These are phyloP conservation scores for Hoplostethus mediterraneus DNA, from an alignment of 2,797 vertebrate genomes.

Conservation along the genomic window DNA sequence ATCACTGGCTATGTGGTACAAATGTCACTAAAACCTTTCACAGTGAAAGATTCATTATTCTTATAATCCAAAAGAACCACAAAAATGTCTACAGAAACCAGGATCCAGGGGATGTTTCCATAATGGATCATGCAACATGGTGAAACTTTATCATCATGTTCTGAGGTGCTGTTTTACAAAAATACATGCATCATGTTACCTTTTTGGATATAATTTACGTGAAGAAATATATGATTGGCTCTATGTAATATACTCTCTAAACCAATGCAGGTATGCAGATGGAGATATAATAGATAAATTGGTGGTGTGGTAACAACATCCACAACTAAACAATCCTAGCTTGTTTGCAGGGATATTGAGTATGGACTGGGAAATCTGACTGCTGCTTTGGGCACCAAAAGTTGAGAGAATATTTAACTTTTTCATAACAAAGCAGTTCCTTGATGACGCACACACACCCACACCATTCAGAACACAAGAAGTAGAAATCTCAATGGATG, in stretches of 20 bases:
- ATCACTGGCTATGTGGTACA: slow-evolving; percentile 68
- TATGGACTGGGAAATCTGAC: slow-evolving; percentile 65
- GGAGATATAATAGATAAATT: slow-evolving; percentile 66
- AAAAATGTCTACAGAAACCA: slow-evolving; percentile 72
- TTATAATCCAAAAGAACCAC: slow-evolving; percentile 71
- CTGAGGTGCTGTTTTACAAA: slow-evolving; percentile 79
- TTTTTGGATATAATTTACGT: slow-evolving; percentile 75
- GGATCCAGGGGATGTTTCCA: slow-evolving; percentile 75
- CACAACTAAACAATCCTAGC: slow-evolving; percentile 58
- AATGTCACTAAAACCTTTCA: slow-evolving; percentile 71
- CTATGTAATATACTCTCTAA: slow-evolving; percentile 68
- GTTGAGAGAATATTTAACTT: slow-evolving; percentile 65
- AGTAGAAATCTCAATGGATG: slow-evolving; percentile 74
- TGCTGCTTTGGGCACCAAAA: slow-evolving; percentile 69
- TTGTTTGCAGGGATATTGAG: slow-evolving; percentile 69
- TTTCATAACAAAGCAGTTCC: slow-evolving; percentile 70
- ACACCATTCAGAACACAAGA: slow-evolving; percentile 69
- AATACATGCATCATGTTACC: slow-evolving; percentile 81
- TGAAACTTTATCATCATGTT: slow-evolving; percentile 75
- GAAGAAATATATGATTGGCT: slow-evolving; percentile 76
- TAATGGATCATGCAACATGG: slow-evolving; percentile 79
- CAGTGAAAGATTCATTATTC: slow-evolving; percentile 67
- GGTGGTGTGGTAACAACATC: slow-evolving; percentile 65
- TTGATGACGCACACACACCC: slow-evolving; percentile 57
- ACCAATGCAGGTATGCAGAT: slow-evolving; percentile 59